Percentiles rank a stretch among this genome's conserved stretches.
Conservation (phyloP, 1,140 invertebrate genomes). For the Sycophaga agraensis region DNA sequence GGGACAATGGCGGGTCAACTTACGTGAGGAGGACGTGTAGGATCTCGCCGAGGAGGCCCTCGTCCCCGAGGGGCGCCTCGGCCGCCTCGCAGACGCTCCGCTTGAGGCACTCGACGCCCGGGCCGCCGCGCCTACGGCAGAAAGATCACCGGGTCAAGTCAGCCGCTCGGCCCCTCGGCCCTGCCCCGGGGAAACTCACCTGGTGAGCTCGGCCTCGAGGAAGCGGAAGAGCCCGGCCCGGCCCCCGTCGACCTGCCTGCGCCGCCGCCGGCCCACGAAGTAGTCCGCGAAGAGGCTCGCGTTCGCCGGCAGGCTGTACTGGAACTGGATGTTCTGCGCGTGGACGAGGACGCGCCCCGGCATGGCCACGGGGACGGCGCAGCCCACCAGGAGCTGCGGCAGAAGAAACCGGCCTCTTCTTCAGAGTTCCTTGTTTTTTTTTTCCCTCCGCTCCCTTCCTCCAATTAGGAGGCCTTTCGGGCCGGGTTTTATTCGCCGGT, state of each 20-base stretch:
- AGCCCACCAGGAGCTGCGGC: conserved; percentile 48
- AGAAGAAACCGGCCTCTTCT: too few species aligned
- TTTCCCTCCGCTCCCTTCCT: too few species aligned
- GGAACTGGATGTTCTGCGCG: conserved; percentile 56
- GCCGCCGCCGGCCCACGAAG: conserved; percentile 36
- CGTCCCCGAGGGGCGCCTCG: conserved; percentile 48
- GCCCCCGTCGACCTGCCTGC: background rate
- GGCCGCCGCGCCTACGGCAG: conserved; percentile 26
- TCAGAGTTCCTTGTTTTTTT: too few species aligned
- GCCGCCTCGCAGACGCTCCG: conserved; percentile 57
- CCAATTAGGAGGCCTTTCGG: too few species aligned
- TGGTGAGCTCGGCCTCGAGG: conserved; percentile 30
- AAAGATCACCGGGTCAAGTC: too few species aligned
- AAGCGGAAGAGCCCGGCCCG: conserved; percentile 32
- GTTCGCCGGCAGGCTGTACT: conserved; percentile 54
- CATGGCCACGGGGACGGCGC: conserved; percentile 50
- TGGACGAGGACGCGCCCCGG: conserved; percentile 46
- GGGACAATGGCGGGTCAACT: conserved; percentile 39
- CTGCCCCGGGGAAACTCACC: conserved; percentile 1
- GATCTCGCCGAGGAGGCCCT: conserved; percentile 57
- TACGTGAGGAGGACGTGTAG: conserved; percentile 58
- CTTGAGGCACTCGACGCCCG: conserved; percentile 53
- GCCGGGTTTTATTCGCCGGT: too few species aligned
- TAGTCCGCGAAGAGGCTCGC: conserved; percentile 50
- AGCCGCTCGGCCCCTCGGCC: too few species aligned